Evolutionary conservation across 2,797 vertebrate genomes (phyloP).

Genomic region (Tamandua tetradactyla): DNA sequence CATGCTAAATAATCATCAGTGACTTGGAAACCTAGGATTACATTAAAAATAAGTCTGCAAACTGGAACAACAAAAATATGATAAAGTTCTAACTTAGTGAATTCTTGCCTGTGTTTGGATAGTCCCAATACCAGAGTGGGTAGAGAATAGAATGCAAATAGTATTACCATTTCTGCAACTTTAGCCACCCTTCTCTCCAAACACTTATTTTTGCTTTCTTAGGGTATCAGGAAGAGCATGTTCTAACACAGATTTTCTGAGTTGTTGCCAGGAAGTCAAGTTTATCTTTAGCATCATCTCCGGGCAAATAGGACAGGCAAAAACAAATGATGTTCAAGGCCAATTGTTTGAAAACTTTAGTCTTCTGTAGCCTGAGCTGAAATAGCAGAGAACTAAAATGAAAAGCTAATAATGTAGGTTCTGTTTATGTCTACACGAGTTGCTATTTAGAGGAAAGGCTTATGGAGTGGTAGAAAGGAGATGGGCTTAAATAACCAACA

Average conservation of each 20-base stretch:
- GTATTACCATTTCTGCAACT: not conserved
- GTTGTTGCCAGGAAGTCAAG: slow-evolving; percentile 55
- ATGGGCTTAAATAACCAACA: not conserved
- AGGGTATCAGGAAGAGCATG: slow-evolving; percentile 53
- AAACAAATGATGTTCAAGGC: slow-evolving; percentile 43
- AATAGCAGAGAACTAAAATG: slow-evolving; percentile 42
- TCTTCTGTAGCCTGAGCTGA: not conserved
- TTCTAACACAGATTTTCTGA: slow-evolving; percentile 53
- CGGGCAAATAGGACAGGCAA: slow-evolving; percentile 54
- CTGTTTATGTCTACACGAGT: not conserved
- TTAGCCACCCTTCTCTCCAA: slow-evolving; percentile 53
- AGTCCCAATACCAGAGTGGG: not conserved
- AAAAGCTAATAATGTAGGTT: slow-evolving; percentile 38
- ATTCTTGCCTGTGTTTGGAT: not conserved
- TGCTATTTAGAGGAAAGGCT: slow-evolving; percentile 30
- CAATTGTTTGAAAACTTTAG: slow-evolving; percentile 59
- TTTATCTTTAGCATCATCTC: slow-evolving; percentile 71
- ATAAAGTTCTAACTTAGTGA: not conserved
- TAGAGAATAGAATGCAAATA: slow-evolving; percentile 17
- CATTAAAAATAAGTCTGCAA: not conserved
- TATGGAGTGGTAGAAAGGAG: not conserved
- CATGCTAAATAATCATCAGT: not conserved
- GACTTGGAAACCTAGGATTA: not conserved
- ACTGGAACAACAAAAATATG: not conserved
- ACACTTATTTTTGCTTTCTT: slow-evolving; percentile 63